Evolutionary conservation across 2,113 vertebrate genomes (phyloP), one percentile per base, ranked within the genome.

Genomic region (Pelobates fuscus): DNA sequence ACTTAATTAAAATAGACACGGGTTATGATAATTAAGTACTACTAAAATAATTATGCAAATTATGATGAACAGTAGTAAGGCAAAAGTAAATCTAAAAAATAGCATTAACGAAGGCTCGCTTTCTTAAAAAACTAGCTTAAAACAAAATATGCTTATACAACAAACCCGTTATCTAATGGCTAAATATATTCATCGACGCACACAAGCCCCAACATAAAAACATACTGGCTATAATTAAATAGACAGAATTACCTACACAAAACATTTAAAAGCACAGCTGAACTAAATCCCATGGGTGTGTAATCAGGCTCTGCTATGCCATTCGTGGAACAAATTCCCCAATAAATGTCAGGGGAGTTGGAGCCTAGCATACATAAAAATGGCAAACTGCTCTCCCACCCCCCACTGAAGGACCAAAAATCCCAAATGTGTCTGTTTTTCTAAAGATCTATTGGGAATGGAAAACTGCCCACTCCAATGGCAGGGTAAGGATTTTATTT

Each of bases 221-320:
- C 52, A 55, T 2, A 55, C 21, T 23, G n/a, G 17, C 44, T 49
- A 49, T 49, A 49, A 55, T 55, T 55, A 55, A 61, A 61, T 30
- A 7, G 59, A 61, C 25, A 30, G 6, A 10, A 61, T 61, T 61
- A 61, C 59, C 23, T 29, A 29, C 7, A 29, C 25, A 2, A 29
- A 61, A 61, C 59, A 61, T 30, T 15, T 61, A 30, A 61, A 14
- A 29, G 59, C 25, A 18, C 59, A 61, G 59, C 25, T 61, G 25
- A 30, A 61, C 23, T n/a, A 17, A 30, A n/a, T 61, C 59, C 59
- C 59, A 61, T 15, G 24, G 26, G 59, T 61, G 59, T 30, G 18
- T 61, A 61, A 61, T 61, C 27, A 61, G 59, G 25, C 17, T 61
- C 59, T 14, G 27, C 25, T 61, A 61, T 25, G 24, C 59, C 59